A percentile compares a stretch with the other conserved stretches of the same genome.
Conservation (phyloP, 92 coral and sea anemone genomes). For the Bergia puertoricense region DNA sequence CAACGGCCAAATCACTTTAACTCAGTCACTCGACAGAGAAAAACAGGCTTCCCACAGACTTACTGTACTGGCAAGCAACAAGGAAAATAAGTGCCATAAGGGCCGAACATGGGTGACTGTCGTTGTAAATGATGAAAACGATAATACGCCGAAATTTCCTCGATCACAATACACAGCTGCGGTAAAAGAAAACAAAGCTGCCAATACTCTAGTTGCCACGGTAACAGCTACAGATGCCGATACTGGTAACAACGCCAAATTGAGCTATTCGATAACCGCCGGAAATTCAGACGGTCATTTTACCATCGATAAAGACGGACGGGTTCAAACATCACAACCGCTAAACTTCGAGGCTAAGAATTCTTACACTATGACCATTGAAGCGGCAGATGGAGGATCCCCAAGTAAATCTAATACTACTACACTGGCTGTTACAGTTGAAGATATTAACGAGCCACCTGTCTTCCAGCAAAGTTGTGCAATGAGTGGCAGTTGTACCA, state of each 20-base stretch:
- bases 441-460: slow-evolving; percentile 80
- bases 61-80: slow-evolving; percentile 66
- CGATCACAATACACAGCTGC: slow-evolving; percentile 42
- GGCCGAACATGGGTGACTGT: slow-evolving; percentile 83
- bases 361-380: slow-evolving; percentile 60
- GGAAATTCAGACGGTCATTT: slow-evolving; percentile 55
- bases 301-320: slow-evolving; percentile 58
- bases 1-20: slow-evolving; percentile 59
- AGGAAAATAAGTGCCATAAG: slow-evolving; percentile 67
- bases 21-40: slow-evolving; percentile 67
- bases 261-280: slow-evolving; percentile 51
- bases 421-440: slow-evolving; percentile 49
- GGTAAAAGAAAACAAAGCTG: slow-evolving; percentile 59
- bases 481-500: slow-evolving; percentile 47
- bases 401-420: slow-evolving; percentile 49
- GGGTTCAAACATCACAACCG: slow-evolving; percentile 49
- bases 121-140: slow-evolving; percentile 65
- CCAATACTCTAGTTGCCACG: slow-evolving; percentile 46
- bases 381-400: slow-evolving; percentile 70
- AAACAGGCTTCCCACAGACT: slow-evolving; percentile 53
- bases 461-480: slow-evolving; percentile 56
- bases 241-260: slow-evolving; percentile 45
- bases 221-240: slow-evolving; percentile 80
- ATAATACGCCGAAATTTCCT: slow-evolving; percentile 57
- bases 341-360: slow-evolving; percentile 66